phyloP scores from a whole-genome alignment of 2,113 vertebrate species.

The Pimephales promelas region DNA sequence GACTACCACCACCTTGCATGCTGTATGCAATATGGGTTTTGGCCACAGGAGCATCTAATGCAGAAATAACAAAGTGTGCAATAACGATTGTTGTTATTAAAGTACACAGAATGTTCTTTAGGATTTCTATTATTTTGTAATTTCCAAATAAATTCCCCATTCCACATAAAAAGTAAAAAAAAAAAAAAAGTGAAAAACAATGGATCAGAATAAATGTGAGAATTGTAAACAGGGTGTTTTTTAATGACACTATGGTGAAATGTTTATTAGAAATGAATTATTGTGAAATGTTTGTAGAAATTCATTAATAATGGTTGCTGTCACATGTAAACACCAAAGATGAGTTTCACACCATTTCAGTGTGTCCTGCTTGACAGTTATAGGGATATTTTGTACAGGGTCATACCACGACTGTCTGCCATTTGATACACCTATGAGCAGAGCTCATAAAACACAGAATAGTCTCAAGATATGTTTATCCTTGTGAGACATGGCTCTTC shows the following conservation, averaged over 20 bases:
- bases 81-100: not conserved
- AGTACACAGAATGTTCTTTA: not conserved
- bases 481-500: constrained; percentile 57
- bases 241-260: not conserved
- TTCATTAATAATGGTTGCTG: not conserved
- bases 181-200: no score
- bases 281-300: constrained; percentile 9
- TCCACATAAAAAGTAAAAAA: not conserved
- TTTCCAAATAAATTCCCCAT: not conserved
- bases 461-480: constrained; percentile 58
- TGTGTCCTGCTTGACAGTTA: constrained; percentile 48
- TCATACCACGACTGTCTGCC: constrained; percentile 57
- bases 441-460: constrained; percentile 50
- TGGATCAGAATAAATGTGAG: not conserved
- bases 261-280: constrained; percentile 4
- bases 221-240: not conserved
- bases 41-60: not conserved
- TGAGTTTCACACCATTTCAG: constrained; percentile 46
- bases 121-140: not conserved
- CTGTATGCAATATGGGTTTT: not conserved
- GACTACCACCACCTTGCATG: not conserved
- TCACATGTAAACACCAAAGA: constrained; percentile 19
- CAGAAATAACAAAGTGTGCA: not conserved
- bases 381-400: constrained; percentile 55
- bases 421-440: constrained; percentile 64